A percentile compares a stretch with the other conserved stretches of the same genome.
Conservation (phyloP, 2,113 vertebrate genomes). For the Telmatochromis sp. region DNA sequence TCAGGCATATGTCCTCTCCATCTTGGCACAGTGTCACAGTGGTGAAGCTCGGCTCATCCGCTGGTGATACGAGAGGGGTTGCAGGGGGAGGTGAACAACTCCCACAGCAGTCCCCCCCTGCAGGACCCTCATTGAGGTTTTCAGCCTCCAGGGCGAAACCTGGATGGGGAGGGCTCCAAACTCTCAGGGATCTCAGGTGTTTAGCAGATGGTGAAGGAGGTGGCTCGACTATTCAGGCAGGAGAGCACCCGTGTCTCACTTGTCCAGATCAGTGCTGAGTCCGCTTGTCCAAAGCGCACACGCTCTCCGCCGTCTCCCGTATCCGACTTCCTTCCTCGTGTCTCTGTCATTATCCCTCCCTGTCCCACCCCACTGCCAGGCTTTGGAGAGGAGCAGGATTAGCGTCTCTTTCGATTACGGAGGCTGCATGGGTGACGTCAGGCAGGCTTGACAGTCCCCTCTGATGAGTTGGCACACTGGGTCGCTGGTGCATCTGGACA, state of each 20-base stretch:
- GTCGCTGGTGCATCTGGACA: conserved; percentile 19
- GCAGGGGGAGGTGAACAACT: conserved; percentile 33
- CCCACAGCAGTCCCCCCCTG: conserved; percentile 56
- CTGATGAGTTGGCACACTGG: conserved; percentile 42
- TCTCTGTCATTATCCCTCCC: conserved; percentile 19
- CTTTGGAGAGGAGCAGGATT: conserved; percentile 72
- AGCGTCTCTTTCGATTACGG: conserved; percentile 73
- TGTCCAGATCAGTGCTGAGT: not conserved
- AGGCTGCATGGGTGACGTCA: conserved; percentile 65
- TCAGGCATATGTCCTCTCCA: conserved; percentile 36
- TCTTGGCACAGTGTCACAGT: conserved; percentile 49
- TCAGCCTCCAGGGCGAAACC: conserved; percentile 64
- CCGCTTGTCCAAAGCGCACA: not conserved
- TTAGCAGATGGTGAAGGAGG: not conserved
- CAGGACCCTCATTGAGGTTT: conserved; percentile 45
- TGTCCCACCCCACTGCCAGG: conserved; percentile 36
- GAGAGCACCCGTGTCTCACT: not conserved
- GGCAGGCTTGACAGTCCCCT: conserved; percentile 34
- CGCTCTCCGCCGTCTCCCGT: not conserved
- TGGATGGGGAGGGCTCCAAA: not conserved
- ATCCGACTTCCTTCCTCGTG: conserved; percentile 27
- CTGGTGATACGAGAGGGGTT: not conserved
- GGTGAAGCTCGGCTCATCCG: conserved; percentile 36
- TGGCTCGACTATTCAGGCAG: not conserved
- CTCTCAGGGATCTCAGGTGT: not conserved